Percentiles rank a stretch among this genome's conserved stretches.
These are phyloP conservation scores for Pogonomyrmex barbatus DNA, from an alignment of 1,140 invertebrate genomes.

Conservation along the genomic window DNA sequence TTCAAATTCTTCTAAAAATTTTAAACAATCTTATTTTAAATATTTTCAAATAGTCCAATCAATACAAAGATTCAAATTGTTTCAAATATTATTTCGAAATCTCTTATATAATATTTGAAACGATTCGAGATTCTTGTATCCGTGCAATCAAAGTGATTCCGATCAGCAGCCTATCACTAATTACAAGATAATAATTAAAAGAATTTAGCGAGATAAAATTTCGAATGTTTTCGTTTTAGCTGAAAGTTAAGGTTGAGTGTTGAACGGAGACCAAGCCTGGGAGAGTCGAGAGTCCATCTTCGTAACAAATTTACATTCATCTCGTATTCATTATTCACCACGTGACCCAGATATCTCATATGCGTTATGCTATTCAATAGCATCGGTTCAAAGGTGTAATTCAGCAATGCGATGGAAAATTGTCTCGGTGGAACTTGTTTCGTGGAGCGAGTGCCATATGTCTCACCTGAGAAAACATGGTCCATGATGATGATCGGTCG, in stretches of 20 bases:
- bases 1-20: background rate
- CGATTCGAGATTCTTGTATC: background rate
- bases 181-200: background rate
- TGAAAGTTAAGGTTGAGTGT: background rate
- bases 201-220: background rate
- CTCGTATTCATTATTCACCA: constrained; percentile 12
- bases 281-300: constrained; percentile 9
- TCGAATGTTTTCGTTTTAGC: background rate
- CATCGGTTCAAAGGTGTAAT: background rate
- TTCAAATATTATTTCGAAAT: background rate
- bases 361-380: background rate
- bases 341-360: constrained; percentile 8
- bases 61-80: background rate
- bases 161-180: background rate
- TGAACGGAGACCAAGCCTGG: background rate
- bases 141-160: background rate
- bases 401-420: background rate
- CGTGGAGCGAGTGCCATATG: background rate
- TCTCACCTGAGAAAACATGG: background rate
- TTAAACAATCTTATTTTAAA: too few species aligned
- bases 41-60: background rate
- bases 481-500: background rate
- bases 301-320: constrained; percentile 21
- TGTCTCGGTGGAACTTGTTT: background rate
- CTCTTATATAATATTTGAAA: background rate